Evolutionary conservation across 2,888 invertebrate species (phyloP).

Genomic region (Odontocolon sp.): DNA sequence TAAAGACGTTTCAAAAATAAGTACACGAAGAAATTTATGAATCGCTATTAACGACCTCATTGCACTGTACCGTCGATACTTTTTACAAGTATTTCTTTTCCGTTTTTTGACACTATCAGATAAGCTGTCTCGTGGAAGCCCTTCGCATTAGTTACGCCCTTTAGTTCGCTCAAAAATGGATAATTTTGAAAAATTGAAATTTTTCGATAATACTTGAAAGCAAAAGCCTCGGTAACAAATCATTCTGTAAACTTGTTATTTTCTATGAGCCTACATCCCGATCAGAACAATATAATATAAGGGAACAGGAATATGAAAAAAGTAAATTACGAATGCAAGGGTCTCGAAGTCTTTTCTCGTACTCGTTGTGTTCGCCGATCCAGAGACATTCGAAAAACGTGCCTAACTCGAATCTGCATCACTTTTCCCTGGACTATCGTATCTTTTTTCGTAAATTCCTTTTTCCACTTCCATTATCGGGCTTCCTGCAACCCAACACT

Average conservation of each 20-base stretch:
- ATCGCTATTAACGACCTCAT: too few species aligned
- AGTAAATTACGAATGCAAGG: constrained; percentile 40
- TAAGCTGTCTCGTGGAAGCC: constrained; percentile 3
- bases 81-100: not conserved
- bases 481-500: not conserved
- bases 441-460: not conserved
- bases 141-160: not conserved
- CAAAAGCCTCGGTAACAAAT: too few species aligned
- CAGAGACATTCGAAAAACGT: constrained; percentile 14
- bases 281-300: constrained; percentile 12
- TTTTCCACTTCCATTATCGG: not conserved
- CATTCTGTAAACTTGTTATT: not conserved
- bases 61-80: too few species aligned
- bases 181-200: not conserved
- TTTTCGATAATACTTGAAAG: not conserved
- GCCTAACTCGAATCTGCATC: constrained; percentile 6
- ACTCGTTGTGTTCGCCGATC: not conserved
- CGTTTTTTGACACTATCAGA: constrained; percentile 18
- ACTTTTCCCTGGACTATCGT: constrained; percentile 1
- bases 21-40: not conserved
- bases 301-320: not conserved
- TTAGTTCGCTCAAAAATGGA: not conserved
- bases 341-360: constrained; percentile 16
- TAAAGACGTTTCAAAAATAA: constrained; percentile 20
- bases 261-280: constrained; percentile 12